Conservation (phyloP, 2,113 vertebrate genomes). For the Carollia perspicillata region DNA sequence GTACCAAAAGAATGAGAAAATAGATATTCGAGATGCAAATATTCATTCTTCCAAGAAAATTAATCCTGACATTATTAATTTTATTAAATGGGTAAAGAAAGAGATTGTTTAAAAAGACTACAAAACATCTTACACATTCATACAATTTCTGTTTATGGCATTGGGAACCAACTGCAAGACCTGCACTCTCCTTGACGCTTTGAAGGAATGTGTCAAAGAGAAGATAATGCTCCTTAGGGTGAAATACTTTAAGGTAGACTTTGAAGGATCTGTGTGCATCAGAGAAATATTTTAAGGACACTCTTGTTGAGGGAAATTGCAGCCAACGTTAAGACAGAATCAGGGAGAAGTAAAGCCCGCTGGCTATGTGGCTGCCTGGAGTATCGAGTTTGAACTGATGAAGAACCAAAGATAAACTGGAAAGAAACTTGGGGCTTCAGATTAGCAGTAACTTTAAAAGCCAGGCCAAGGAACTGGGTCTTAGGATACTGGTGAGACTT, state of each 20-base stretch:
- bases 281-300: no score
- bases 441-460: not conserved
- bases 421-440: not conserved
- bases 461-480: not conserved
- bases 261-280: not conserved
- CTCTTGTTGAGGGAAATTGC: no score
- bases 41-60: not conserved
- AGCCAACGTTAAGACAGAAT: not conserved
- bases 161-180: not conserved
- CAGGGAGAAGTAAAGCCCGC: not conserved
- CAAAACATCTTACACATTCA: not conserved
- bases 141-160: not conserved
- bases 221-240: not conserved
- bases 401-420: not conserved
- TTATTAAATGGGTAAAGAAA: not conserved
- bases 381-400: not conserved
- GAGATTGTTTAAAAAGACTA: not conserved
- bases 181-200: not conserved
- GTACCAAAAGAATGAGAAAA: not conserved
- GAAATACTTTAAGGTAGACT: not conserved
- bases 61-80: not conserved
- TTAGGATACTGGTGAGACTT: not conserved
- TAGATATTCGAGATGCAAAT: constrained; percentile 9
- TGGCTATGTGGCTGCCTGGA: not conserved
- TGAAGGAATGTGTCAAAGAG: not conserved